Evolutionary conservation across 64 coral and sea anemone genomes (phyloP).

Genomic region (Porites australiensis): DNA sequence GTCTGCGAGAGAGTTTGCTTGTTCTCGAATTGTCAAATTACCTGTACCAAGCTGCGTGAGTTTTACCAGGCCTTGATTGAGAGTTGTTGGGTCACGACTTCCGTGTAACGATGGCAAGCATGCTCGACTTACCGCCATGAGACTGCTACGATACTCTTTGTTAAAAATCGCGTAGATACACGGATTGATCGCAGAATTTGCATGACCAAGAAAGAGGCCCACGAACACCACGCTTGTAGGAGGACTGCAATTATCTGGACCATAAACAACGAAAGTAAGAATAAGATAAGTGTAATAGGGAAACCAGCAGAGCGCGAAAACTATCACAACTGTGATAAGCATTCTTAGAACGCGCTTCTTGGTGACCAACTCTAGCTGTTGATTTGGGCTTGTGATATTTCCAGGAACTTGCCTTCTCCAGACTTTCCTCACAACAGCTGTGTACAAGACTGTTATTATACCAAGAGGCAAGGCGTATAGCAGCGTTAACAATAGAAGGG

Average conservation of each 20-base stretch:
- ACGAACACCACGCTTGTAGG: constrained; percentile 23
- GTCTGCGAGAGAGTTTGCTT: neutral
- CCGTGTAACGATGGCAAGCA: neutral
- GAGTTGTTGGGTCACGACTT: neutral
- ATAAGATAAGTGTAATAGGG: constrained; percentile 47
- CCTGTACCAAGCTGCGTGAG: neutral
- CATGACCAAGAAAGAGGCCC: constrained; percentile 37
- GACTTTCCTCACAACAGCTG: constrained; percentile 54
- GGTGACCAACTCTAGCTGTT: neutral
- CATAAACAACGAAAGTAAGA: neutral
- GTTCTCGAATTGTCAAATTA: neutral
- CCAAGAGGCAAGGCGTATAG: constrained; percentile 45
- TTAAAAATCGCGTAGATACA: constrained; percentile 56
- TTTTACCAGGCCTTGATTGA: constrained; percentile 4
- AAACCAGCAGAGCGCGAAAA: constrained; percentile 72
- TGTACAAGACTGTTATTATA: constrained; percentile 53
- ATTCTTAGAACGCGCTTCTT: constrained; percentile 66
- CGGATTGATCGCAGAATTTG: constrained; percentile 56
- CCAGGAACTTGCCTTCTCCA: constrained; percentile 68
- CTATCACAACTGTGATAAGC: constrained; percentile 57
- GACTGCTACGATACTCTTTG: constrained; percentile 41
- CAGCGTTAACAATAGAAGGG: constrained; percentile 6
- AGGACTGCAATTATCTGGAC: neutral
- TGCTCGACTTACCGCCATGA: neutral
- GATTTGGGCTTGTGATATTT: neutral